Conservation (phyloP, 2,797 vertebrate species). For the Cichlasoma orientale region DNA sequence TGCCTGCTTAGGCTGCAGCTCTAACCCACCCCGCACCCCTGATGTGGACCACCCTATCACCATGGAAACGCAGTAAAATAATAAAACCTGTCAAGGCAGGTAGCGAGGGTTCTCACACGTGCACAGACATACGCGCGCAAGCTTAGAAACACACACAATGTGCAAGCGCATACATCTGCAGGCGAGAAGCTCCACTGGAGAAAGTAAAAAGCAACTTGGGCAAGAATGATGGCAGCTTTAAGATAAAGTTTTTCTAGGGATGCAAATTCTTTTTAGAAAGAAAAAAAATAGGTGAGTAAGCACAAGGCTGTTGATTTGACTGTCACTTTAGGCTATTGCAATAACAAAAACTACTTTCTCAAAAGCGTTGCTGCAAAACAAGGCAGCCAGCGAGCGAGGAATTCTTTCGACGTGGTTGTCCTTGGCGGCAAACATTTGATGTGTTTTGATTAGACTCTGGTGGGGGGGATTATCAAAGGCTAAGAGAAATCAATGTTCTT, state of each 20-base stretch:
- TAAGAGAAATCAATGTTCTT: slow-evolving; percentile 81
- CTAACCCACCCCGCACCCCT: slow-evolving; percentile 45
- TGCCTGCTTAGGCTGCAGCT: slow-evolving; percentile 65
- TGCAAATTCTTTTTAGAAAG: slow-evolving; percentile 26
- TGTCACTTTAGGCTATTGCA: slow-evolving; percentile 54
- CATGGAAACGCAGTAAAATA: slow-evolving; percentile 55
- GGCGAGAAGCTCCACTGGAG: background rate
- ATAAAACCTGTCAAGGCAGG: slow-evolving; percentile 39
- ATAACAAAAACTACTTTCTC: slow-evolving; percentile 40
- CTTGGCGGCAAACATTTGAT: slow-evolving; percentile 77
- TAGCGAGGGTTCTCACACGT: slow-evolving; percentile 2
- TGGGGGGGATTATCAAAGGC: slow-evolving; percentile 76
- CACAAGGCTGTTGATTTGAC: slow-evolving; percentile 42
- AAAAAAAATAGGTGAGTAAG: slow-evolving; percentile 20
- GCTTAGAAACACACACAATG: background rate
- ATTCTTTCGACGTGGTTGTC: slow-evolving; percentile 67
- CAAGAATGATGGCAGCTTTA: slow-evolving; percentile 21
- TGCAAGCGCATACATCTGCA: slow-evolving; percentile 20
- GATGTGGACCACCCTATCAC: slow-evolving; percentile 56
- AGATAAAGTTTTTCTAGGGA: slow-evolving; percentile 29
- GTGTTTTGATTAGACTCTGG: slow-evolving; percentile 76
- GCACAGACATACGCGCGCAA: background rate
- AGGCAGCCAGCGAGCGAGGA: slow-evolving; percentile 53
- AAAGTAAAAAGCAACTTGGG: slow-evolving; percentile 21
- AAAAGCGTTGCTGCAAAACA: slow-evolving; percentile 53